phyloP scores from a whole-genome alignment of 2,888 invertebrate genomes.

The Acrobasis consociella region DNA sequence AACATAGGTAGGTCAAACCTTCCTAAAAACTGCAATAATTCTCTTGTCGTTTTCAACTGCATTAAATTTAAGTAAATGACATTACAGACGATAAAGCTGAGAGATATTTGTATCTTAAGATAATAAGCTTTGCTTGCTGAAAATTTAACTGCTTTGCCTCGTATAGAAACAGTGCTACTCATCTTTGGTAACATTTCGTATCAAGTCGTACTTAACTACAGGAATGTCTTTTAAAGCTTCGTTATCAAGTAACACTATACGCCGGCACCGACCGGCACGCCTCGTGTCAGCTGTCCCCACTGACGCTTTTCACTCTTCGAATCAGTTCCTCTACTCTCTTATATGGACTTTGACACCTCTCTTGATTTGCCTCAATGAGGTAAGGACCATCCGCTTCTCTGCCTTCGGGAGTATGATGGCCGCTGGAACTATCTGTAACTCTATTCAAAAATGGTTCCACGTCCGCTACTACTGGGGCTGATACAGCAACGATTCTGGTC shows the following conservation, averaged over 20 bases:
- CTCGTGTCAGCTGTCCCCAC: constrained; percentile 76
- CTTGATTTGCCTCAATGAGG: constrained; percentile 63
- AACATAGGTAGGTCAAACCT: too few species aligned
- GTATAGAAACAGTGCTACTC: not conserved
- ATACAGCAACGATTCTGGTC: constrained; percentile 43
- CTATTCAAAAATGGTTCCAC: constrained; percentile 68
- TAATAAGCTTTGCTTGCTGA: too few species aligned
- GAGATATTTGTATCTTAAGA: too few species aligned
- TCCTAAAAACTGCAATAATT: too few species aligned
- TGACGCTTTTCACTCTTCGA: constrained; percentile 67
- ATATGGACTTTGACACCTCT: constrained; percentile 70
- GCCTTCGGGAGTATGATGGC: constrained; percentile 66
- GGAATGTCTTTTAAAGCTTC: constrained; percentile 46
- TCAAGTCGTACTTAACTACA: constrained; percentile 21
- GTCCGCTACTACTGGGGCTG: constrained; percentile 51
- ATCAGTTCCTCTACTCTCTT: constrained; percentile 71
- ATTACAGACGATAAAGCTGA: too few species aligned
- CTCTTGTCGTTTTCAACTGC: too few species aligned
- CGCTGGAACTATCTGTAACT: constrained; percentile 62
- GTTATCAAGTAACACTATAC: constrained; percentile 52
- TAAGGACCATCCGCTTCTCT: constrained; percentile 68
- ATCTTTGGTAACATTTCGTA: constrained; percentile 10
- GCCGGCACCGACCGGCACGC: constrained; percentile 70
- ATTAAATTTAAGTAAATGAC: too few species aligned
- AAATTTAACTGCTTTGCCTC: not conserved